Evolutionary conservation across 2,888 invertebrate species (phyloP).

Genomic region (Cancer borealis): DNA sequence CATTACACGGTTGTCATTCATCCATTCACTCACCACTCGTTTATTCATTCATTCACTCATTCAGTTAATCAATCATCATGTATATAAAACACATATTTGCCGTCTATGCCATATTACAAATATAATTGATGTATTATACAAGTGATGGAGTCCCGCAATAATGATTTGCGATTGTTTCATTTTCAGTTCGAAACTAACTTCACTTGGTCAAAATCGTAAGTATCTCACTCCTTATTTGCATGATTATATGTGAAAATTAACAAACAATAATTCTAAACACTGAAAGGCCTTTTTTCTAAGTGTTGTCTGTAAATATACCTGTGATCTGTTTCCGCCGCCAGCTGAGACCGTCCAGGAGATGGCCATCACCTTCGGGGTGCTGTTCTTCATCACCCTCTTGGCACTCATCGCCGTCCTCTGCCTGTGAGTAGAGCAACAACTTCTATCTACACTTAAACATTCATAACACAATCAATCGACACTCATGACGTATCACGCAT

Average conservation of each 20-base stretch:
- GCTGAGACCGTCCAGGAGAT: slow-evolving; percentile 10
- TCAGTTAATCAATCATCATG: not conserved
- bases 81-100: not conserved
- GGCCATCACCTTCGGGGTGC: slow-evolving; percentile 56
- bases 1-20: too few species aligned
- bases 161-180: not conserved
- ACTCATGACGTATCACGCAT: too few species aligned
- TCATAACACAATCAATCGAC: too few species aligned
- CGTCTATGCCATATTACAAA: not conserved
- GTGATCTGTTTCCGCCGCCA: not conserved
- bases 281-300: not conserved
- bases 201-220: not conserved
- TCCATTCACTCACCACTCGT: too few species aligned
- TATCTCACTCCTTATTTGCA: not conserved
- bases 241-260: not conserved
- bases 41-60: too few species aligned
- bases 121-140: not conserved
- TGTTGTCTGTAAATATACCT: not conserved
- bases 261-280: not conserved
- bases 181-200: not conserved
- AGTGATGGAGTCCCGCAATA: not conserved
- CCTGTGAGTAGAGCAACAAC: slow-evolving; percentile 22
- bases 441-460: too few species aligned
- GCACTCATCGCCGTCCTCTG: not conserved
- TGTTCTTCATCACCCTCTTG: slow-evolving; percentile 53